Evolutionary conservation across 2,113 vertebrate genomes (phyloP).

Genomic region (Megaptera novaeangliae): DNA sequence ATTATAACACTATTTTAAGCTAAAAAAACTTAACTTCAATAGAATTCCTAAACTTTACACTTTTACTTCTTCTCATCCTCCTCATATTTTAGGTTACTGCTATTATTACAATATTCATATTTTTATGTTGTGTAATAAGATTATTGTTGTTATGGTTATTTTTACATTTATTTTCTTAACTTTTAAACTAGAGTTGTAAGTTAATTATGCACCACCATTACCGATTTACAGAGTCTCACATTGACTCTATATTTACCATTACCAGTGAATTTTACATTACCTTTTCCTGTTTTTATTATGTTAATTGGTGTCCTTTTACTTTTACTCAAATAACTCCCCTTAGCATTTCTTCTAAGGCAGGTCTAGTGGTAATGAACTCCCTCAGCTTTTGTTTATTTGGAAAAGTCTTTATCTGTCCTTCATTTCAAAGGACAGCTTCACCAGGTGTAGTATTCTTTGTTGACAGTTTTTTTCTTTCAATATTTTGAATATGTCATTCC

Average conservation of each 20-base stretch:
- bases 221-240: neutral
- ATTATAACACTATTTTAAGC: neutral
- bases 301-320: neutral
- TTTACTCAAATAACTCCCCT: neutral
- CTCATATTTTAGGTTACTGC: neutral
- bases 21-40: neutral
- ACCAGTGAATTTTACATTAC: neutral
- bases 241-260: neutral
- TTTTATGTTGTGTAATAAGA: neutral
- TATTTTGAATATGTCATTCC: neutral
- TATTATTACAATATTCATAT: neutral
- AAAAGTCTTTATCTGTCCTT: neutral
- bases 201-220: neutral
- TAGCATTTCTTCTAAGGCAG: neutral
- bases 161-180: neutral
- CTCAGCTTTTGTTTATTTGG: neutral
- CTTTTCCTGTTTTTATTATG: neutral
- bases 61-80: neutral
- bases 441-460: neutral
- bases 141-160: neutral
- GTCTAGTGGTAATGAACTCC: neutral
- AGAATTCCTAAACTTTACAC: neutral
- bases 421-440: neutral
- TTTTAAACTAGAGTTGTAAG: neutral
- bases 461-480: neutral